Conservation (phyloP, 1,140 invertebrate genomes). For the Drosophila arizonae region DNA sequence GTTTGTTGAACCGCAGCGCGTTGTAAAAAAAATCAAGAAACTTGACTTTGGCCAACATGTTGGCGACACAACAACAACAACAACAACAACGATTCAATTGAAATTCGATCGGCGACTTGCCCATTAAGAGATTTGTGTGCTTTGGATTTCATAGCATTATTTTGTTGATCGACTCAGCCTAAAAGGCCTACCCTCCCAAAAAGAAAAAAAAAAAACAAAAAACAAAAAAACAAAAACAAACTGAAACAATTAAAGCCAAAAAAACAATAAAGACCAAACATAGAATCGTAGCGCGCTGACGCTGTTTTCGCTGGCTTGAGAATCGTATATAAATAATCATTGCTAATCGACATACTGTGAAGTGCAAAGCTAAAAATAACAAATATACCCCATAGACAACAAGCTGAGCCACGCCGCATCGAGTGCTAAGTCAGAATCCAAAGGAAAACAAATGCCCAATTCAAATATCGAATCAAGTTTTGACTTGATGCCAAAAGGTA, state of each 20-base stretch:
- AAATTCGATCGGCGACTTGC: constrained; percentile 36
- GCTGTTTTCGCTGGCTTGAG: not conserved
- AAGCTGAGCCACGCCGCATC: too few species aligned
- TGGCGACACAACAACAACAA: not conserved
- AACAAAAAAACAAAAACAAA: too few species aligned
- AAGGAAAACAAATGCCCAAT: not conserved
- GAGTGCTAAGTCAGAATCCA: too few species aligned
- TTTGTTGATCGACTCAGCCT: constrained; percentile 36
- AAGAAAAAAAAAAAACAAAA: not conserved
- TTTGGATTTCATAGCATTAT: constrained; percentile 29
- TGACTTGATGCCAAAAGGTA: constrained; percentile 39
- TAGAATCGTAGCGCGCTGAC: not conserved
- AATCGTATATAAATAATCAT: not conserved
- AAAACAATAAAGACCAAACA: constrained; percentile 19
- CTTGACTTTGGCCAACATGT: constrained; percentile 13
- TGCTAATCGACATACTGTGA: not conserved
- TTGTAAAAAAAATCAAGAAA: constrained; percentile 3
- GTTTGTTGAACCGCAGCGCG: constrained; percentile 38
- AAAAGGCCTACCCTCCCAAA: constrained; percentile 20
- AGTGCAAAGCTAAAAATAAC: constrained; percentile 1
- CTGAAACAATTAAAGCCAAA: not conserved
- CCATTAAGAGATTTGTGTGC: constrained; percentile 39
- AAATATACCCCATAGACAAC: too few species aligned
- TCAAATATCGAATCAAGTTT: constrained; percentile 29
- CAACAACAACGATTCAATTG: constrained; percentile 11